Evolutionary conservation across 2,113 vertebrate genomes (phyloP).

Genomic region (Synodontis membranacea): DNA sequence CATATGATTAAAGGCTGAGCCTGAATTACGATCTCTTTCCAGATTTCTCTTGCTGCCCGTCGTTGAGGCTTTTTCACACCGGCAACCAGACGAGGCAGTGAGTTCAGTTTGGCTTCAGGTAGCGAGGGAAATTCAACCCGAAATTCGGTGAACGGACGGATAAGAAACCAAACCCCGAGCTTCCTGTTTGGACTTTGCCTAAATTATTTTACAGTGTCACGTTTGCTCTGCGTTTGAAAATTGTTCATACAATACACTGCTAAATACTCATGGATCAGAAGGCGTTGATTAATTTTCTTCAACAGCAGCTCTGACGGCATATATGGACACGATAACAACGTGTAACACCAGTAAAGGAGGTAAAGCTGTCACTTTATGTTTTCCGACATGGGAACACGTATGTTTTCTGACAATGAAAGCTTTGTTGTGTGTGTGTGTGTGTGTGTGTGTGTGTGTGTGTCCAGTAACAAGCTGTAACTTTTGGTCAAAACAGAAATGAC

Average conservation of each 20-base stretch:
- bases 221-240: too few relatives aligned
- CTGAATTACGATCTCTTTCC: conserved; percentile 47
- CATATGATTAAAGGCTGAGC: conserved; percentile 45
- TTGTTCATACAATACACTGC: too few relatives aligned
- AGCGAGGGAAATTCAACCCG: neutral
- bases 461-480: neutral
- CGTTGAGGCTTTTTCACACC: conserved; percentile 19
- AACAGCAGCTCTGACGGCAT: neutral
- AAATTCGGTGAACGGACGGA: neutral
- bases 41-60: neutral
- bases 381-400: neutral
- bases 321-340: neutral
- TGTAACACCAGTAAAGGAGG: too few relatives aligned
- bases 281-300: neutral
- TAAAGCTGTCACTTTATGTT: neutral
- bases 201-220: neutral
- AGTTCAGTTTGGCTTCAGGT: conserved; percentile 42
- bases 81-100: conserved; percentile 14
- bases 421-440: too few relatives aligned
- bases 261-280: neutral
- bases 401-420: too few relatives aligned
- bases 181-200: neutral
- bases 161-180: neutral
- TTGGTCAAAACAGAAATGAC: neutral
- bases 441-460: too few relatives aligned